A percentile compares a stretch with the other conserved stretches of the same genome.
Conservation (phyloP, 1,140 invertebrate species). For the Tetragonula clypearis region DNA sequence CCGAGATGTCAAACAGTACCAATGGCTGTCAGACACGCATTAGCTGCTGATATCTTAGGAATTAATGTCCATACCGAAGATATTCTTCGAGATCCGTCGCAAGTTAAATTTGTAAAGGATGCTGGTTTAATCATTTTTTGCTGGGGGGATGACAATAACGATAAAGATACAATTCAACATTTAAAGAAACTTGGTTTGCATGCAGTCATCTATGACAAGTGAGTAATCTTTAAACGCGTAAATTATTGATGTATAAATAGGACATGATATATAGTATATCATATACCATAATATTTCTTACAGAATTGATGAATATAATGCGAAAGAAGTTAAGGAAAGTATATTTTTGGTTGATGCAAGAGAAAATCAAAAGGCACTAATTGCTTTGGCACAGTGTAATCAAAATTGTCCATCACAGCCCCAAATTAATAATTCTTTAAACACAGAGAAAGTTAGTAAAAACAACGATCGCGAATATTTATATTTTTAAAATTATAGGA, state of each 20-base stretch:
- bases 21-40: conserved; percentile 91
- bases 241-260: neutral
- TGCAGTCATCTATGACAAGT: conserved; percentile 97
- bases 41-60: conserved; percentile 90
- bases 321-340: conserved; percentile 91
- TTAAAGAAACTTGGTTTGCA: conserved; percentile 94
- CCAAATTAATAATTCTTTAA: conserved; percentile 58
- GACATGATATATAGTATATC: neutral
- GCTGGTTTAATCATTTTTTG: conserved; percentile 94
- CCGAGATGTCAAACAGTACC: conserved; percentile 90
- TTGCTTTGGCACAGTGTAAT: conserved; percentile 81
- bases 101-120: conserved; percentile 89
- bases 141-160: conserved; percentile 98
- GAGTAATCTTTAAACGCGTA: conserved; percentile 59
- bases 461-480: neutral
- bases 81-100: conserved; percentile 90
- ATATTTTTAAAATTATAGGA: neutral
- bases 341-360: conserved; percentile 91
- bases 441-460: conserved; percentile 58
- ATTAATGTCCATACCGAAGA: conserved; percentile 96
- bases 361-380: conserved; percentile 87
- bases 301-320: conserved; percentile 89
- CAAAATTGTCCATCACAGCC: conserved; percentile 65
- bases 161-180: conserved; percentile 91
- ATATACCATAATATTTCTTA: conserved; percentile 60